These are phyloP conservation scores for Hippocampus comes DNA, from an alignment of 2,113 vertebrate species.

Conservation along the genomic window DNA sequence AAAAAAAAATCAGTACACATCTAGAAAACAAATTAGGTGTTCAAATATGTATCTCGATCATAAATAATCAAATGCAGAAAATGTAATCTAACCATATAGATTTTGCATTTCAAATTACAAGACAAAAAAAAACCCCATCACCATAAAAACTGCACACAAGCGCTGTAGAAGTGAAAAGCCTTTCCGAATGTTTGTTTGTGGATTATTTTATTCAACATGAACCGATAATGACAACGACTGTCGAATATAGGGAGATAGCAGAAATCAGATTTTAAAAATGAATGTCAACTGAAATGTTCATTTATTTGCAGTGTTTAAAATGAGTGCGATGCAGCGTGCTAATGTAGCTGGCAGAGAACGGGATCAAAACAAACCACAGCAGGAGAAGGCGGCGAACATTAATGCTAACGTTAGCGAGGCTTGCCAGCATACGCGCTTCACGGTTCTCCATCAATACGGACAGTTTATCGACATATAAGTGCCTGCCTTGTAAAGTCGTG, in stretches of 20 bases:
- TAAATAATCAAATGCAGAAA: background rate
- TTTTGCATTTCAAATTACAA: background rate
- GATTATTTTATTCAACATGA: background rate
- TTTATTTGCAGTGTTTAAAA: background rate
- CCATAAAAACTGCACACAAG: no score
- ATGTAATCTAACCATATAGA: background rate
- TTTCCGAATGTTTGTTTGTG: background rate
- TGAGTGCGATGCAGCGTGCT: background rate
- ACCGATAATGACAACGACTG: background rate
- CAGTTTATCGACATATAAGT: background rate
- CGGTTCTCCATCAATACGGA: background rate
- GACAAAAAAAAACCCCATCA: background rate
- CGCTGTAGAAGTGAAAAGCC: no score
- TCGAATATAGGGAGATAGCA: background rate
- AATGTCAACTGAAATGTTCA: background rate
- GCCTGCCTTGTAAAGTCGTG: background rate
- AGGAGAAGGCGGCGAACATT: slow-evolving; percentile 10
- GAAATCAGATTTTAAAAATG: background rate
- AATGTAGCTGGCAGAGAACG: slow-evolving; percentile 1
- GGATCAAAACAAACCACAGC: slow-evolving; percentile 15
- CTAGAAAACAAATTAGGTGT: background rate
- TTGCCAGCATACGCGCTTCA: background rate
- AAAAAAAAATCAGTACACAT: background rate
- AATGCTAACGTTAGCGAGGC: background rate
- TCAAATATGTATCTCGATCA: background rate